These are phyloP conservation scores for Siniperca scherzeri DNA, from an alignment of 2,797 vertebrate genomes.

Conservation along the genomic window DNA sequence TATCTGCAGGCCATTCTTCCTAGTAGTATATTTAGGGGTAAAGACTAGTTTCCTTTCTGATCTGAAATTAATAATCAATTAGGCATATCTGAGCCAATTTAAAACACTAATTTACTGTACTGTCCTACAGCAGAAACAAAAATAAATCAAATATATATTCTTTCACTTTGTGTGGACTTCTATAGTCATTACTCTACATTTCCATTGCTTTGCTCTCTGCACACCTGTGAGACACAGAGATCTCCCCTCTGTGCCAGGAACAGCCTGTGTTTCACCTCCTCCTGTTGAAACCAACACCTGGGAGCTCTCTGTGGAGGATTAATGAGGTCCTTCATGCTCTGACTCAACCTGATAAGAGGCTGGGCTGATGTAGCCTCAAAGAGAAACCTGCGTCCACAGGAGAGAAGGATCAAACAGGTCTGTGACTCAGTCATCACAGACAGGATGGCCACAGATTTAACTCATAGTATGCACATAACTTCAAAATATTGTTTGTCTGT, in stretches of 20 bases:
- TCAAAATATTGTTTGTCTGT: not conserved
- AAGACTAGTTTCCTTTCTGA: conserved; percentile 4
- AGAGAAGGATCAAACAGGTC: conserved; percentile 49
- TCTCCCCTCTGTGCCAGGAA: conserved; percentile 19
- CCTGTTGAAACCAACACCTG: conserved; percentile 62
- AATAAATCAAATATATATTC: conserved; percentile 14
- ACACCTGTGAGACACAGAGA: conserved; percentile 24
- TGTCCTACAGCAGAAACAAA: conserved; percentile 7
- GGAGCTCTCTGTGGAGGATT: conserved; percentile 52
- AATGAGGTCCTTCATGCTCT: conserved; percentile 67
- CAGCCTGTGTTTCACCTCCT: conserved; percentile 47
- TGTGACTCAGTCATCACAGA: conserved; percentile 44
- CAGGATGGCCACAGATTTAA: conserved; percentile 21
- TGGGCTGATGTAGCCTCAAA: conserved; percentile 55
- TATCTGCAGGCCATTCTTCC: not conserved
- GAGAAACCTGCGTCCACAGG: conserved; percentile 35
- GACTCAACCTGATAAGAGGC: conserved; percentile 65
- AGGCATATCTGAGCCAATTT: not conserved
- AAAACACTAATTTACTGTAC: not conserved
- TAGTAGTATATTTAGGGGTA: not conserved
- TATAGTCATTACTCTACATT: conserved; percentile 27
- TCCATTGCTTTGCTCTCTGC: conserved; percentile 23
- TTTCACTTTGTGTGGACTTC: conserved; percentile 11
- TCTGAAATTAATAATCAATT: conserved; percentile 4
- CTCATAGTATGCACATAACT: no score